Base-by-base conservation (phyloP, 1,140 invertebrate genomes). In the Cyrtorhinus lividipennis region DNA sequence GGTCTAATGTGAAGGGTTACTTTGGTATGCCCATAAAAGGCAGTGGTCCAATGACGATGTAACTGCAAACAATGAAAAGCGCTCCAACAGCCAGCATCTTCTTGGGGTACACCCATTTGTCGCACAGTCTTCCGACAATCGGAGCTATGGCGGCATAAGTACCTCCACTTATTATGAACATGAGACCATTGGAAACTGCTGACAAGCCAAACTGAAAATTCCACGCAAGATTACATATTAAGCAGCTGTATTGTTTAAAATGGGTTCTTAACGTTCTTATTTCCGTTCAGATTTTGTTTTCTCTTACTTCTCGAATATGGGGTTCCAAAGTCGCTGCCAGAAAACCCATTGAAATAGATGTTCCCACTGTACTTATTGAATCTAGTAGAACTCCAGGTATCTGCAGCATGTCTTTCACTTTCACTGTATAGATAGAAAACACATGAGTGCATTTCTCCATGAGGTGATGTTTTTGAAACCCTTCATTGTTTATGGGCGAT, bases 121-220 rank as follows among this genome's bases (percentile, higher is more conserved):
- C 76, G 65, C 75, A 76, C 0, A 78, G 45, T 58, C 68, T 68
- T 1, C 79, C 79, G 67, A 78, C 77, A 8, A 79, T 60, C 0
- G 80, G 79, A 13, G 78, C 75, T 3, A 73, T 72, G 1, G 78
- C 18, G 0, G 78, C 78, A 66, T 81, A 81, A 24, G 76, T 74
- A 3, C 72, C 76, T 22, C 80, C 80, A 66, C 73, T 77, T 3
- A 81, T 72, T 3, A 81, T 70, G 66, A 81, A 81, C 67, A 78
- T 73, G 2, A 78, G 48, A 2, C 81, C 81, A 30, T 80, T 73
- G 26, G 74, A 62, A 8, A 79, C 69, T 8, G 80, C 77, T 1
- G 72, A 72, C 15, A 83, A 69, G 56, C 73, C 67, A 67, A 82
- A 81, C 76, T 80, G 66, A 15, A 64, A 64, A 61, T 60, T n/a